Evolutionary conservation across 2,888 invertebrate species (phyloP), one percentile per base, ranked within the genome.

Genomic region (Spodoptera exigua): DNA sequence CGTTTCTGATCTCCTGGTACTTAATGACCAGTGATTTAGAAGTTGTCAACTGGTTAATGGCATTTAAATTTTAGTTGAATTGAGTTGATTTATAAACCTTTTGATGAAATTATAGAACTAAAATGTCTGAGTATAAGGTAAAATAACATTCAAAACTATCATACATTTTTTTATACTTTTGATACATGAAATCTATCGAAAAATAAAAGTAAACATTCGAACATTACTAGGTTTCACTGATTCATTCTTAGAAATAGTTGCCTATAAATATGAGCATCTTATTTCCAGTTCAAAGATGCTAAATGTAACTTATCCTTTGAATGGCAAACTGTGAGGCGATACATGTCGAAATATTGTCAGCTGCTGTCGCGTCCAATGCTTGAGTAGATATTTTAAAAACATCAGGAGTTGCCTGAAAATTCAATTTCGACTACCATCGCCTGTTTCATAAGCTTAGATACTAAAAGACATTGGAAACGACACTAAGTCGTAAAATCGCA

Each of bases 1-100:
- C 51, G 56, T 65, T 79, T 71, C 74, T 80, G 78, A 76, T 79
- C 72, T 76, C 80, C 74, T 81, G 70, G 76, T 80, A 68, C 66
- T 72, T 73, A 70, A 75, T 63, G 43, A 21, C 47, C 41, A 47
- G 53, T 67, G 61, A 69, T 69, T 76, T 64, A 69, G 40, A 51
- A 37, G 46, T 39, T 61, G 44, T 43, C 34, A 41, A 57, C 27
- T 55, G 45, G 58, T 58, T 46, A 43, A 27, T 27, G 27, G 5
- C 37, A 32, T 58, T 61, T 57, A 36, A n/a, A 55, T 35, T 18
- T 27, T 27, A 7, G 21, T 35, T 11, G 17, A 12, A 27, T 27
- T 5, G 9, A 1, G 27, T 27, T 27, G 27, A 27, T 27, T 5
- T 9, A 27, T 4, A 27, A 27, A 27, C 9, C 5, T 27, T 27